Evolutionary conservation across 2,888 invertebrate species (phyloP).

Genomic region (Temnothorax rugatulus): DNA sequence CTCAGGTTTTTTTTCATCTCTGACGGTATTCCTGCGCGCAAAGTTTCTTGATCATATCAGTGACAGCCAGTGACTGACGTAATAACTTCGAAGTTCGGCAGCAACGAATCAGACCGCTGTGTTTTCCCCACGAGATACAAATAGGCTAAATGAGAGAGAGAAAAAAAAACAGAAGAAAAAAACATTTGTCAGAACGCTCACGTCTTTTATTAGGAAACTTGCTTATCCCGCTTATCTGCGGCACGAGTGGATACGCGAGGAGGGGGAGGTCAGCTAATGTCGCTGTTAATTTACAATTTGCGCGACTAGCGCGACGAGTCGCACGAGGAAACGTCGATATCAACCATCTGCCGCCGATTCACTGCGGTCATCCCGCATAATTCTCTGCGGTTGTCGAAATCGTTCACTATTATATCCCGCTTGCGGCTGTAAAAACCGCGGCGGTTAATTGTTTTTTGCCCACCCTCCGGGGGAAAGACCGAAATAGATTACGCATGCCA

Average conservation of each 20-base stretch:
- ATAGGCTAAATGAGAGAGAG: background rate
- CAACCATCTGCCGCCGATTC: slow-evolving; percentile 73
- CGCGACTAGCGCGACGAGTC: slow-evolving; percentile 57
- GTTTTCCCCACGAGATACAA: background rate
- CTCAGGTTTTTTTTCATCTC: slow-evolving; percentile 35
- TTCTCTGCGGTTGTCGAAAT: slow-evolving; percentile 63
- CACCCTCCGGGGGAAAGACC: background rate
- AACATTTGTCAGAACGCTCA: slow-evolving; percentile 55
- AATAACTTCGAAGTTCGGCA: slow-evolving; percentile 62
- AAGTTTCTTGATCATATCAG: slow-evolving; percentile 66
- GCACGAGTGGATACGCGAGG: slow-evolving; percentile 21
- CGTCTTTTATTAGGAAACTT: slow-evolving; percentile 81
- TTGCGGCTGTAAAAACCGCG: slow-evolving; percentile 57
- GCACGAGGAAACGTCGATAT: slow-evolving; percentile 68
- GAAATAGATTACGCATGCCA: slow-evolving; percentile 53
- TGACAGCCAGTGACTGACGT: slow-evolving; percentile 39
- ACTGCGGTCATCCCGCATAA: slow-evolving; percentile 63
- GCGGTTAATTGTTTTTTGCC: slow-evolving; percentile 57
- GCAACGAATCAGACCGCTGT: background rate
- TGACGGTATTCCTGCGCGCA: background rate
- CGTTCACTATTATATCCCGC: slow-evolving; percentile 71
- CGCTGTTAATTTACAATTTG: slow-evolving; percentile 81
- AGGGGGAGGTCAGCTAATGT: slow-evolving; percentile 65
- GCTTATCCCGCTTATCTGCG: slow-evolving; percentile 46
- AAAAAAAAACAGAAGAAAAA: background rate